Base-by-base conservation (phyloP, 2,888 invertebrate genomes). In the Girardia tigrina region DNA sequence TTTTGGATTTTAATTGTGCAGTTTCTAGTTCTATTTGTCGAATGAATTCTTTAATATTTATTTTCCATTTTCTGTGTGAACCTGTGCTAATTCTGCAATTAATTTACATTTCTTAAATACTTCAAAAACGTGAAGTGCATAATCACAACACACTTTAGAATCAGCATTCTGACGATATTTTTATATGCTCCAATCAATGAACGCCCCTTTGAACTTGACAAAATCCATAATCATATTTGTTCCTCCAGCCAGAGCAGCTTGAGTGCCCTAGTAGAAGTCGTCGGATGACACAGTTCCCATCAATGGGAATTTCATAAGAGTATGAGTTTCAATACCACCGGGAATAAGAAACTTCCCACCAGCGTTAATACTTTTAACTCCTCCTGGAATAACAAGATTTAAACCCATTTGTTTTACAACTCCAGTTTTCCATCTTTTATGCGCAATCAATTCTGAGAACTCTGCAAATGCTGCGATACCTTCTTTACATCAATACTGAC, bases 381-480 rank as follows among this genome's bases (percentile, higher is more conserved):
- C 78, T 26, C 76, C 77, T 0, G 78, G 78, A 28, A 77, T 42
- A 6, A 75, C 56, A 28, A 78, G 73, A 42, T 75, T 75, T 14
- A 42, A 42, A 4, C 78, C 78, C 20, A 78, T 70, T 42, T 78
- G 77, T 69, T 77, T 78, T n/a, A n/a, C n/a, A n/a, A n/a, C 1
- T 78, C 77, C 0, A 78, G 70, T 26, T 69, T 42, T 28, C 78
- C 78, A 14, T 78, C 78, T 76, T 78, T 78, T 71, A 78, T 78
- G 26, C 78, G 69, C 42, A 78, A 14, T 8, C 80, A 77, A 42
- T 78, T 79, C 29, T 77, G 77, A 4, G 77, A 73, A 29, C 77
- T 77, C 77, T 73, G 73, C 28, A 82, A 79, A 86, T 94, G 93
- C 83, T 94, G 92, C 77, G 93, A 93, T 78, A 93, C 92, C 87